Conservation (phyloP, 2,797 vertebrate genomes). For the Hippocampus kuda region DNA sequence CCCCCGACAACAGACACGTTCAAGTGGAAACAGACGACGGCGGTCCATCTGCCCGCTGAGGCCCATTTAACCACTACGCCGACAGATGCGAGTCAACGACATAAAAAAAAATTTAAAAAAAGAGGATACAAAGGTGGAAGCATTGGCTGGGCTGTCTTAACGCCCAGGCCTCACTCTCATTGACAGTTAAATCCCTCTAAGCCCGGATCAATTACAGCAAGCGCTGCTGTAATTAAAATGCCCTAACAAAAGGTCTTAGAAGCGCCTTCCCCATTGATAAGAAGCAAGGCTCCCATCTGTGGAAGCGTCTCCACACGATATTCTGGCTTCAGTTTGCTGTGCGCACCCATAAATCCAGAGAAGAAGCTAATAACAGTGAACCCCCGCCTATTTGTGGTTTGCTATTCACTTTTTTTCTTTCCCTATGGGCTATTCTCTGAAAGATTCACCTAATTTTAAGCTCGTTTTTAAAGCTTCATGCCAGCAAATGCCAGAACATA, state of each 20-base stretch:
- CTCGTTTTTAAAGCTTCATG: no score
- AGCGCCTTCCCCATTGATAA: slow-evolving; percentile 52
- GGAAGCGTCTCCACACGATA: slow-evolving; percentile 43
- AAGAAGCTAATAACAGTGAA: neutral
- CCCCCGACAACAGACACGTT: slow-evolving; percentile 38
- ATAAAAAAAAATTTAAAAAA: neutral
- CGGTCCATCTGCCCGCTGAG: neutral
- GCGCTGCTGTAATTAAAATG: slow-evolving; percentile 72
- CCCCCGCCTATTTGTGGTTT: neutral
- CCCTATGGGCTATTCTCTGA: no score
- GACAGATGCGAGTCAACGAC: neutral
- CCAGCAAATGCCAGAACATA: no score
- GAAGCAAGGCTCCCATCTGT: slow-evolving; percentile 48
- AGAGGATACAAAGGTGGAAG: slow-evolving; percentile 44
- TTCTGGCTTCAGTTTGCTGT: slow-evolving; percentile 11
- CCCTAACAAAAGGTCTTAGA: slow-evolving; percentile 67
- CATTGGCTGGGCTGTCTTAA: slow-evolving; percentile 58
- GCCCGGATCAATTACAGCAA: slow-evolving; percentile 68
- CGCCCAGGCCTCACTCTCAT: slow-evolving; percentile 57
- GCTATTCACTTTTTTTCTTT: neutral
- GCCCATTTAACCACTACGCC: neutral
- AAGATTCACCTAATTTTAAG: no score
- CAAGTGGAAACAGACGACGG: slow-evolving; percentile 7
- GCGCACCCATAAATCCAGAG: neutral
- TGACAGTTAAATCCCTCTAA: slow-evolving; percentile 69